Percentiles rank a stretch among this genome's conserved stretches.
Conservation (phyloP, 2,888 invertebrate species). For the Perithous albicinctus region DNA sequence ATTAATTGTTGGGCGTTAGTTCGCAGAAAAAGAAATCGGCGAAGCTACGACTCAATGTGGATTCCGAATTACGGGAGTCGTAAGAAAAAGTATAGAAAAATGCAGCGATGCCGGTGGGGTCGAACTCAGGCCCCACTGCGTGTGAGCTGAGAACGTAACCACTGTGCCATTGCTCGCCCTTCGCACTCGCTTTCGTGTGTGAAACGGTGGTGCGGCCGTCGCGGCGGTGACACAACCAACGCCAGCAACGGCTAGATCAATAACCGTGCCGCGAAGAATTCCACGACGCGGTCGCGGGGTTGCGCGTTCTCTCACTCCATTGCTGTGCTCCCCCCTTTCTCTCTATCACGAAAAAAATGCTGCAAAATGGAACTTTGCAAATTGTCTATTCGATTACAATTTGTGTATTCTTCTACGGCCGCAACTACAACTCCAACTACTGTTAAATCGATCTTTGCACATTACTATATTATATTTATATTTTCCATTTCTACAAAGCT, state of each 20-base stretch:
- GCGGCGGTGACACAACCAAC: conserved; percentile 51
- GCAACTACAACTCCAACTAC: too few species aligned
- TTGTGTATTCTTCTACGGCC: too few species aligned
- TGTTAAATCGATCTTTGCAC: too few species aligned
- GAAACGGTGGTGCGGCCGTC: conserved; percentile 42
- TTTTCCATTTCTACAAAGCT: too few species aligned
- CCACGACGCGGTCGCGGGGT: conserved; percentile 70
- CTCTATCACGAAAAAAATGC: conserved; percentile 22
- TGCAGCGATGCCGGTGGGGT: neutral
- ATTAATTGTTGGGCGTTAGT: too few species aligned
- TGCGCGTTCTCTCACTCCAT: conserved; percentile 47
- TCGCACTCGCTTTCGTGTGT: conserved; percentile 23
- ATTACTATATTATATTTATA: too few species aligned
- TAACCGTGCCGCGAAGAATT: conserved; percentile 75
- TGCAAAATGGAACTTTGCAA: too few species aligned
- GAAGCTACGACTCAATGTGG: too few species aligned
- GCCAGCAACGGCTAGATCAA: conserved; percentile 70
- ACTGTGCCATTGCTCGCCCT: neutral
- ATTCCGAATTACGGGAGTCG: too few species aligned
- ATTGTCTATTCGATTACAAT: too few species aligned
- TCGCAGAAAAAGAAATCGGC: too few species aligned
- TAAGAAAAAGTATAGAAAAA: neutral
- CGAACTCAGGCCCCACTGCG: neutral
- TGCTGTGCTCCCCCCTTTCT: conserved; percentile 25
- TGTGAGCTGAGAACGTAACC: neutral